Percentiles rank a stretch among this genome's conserved stretches.
Evolutionary conservation across 1,140 invertebrate species (phyloP).

Genomic region (Scaptomyza hsui): DNA sequence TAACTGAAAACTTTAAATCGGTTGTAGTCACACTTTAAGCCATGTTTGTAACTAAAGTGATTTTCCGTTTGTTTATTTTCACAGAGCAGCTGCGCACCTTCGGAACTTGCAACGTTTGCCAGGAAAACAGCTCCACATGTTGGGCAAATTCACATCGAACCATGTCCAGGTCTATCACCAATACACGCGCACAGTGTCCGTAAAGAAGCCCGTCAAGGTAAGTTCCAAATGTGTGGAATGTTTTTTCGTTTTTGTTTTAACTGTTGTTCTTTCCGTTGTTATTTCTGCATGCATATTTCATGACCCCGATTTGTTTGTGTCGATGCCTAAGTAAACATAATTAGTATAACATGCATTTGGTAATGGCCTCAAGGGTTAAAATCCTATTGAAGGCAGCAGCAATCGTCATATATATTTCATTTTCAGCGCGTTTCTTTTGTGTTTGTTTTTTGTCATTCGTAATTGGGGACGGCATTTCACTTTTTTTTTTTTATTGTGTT

Average conservation of each 20-base stretch:
- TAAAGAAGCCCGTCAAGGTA: slow-evolving; percentile 81
- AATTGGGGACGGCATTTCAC: slow-evolving; percentile 53
- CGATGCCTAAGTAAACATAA: slow-evolving; percentile 69
- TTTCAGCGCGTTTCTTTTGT: slow-evolving; percentile 48
- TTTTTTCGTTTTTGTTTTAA: slow-evolving; percentile 16
- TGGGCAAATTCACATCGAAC: slow-evolving; percentile 83
- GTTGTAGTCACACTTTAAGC: not conserved
- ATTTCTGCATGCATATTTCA: slow-evolving; percentile 34
- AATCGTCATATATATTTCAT: slow-evolving; percentile 46
- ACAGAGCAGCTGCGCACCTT: slow-evolving; percentile 22
- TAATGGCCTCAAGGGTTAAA: slow-evolving; percentile 25
- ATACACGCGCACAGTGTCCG: slow-evolving; percentile 71
- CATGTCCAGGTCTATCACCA: slow-evolving; percentile 83
- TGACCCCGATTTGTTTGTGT: slow-evolving; percentile 35
- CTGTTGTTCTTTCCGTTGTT: not conserved
- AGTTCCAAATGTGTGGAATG: slow-evolving; percentile 20
- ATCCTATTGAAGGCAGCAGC: slow-evolving; percentile 29
- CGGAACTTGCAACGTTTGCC: slow-evolving; percentile 13
- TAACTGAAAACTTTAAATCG: slow-evolving; percentile 8
- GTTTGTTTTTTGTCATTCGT: slow-evolving; percentile 43
- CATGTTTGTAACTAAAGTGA: not conserved
- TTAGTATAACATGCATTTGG: slow-evolving; percentile 72
- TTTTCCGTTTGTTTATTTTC: slow-evolving; percentile 11
- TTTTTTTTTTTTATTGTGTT: slow-evolving; percentile 42
- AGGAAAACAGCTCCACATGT: slow-evolving; percentile 58